Percentiles rank a stretch among this genome's conserved stretches.
These are phyloP conservation scores for Maconellicoccus hirsutus DNA, from an alignment of 1,140 invertebrate species.

Conservation along the genomic window DNA sequence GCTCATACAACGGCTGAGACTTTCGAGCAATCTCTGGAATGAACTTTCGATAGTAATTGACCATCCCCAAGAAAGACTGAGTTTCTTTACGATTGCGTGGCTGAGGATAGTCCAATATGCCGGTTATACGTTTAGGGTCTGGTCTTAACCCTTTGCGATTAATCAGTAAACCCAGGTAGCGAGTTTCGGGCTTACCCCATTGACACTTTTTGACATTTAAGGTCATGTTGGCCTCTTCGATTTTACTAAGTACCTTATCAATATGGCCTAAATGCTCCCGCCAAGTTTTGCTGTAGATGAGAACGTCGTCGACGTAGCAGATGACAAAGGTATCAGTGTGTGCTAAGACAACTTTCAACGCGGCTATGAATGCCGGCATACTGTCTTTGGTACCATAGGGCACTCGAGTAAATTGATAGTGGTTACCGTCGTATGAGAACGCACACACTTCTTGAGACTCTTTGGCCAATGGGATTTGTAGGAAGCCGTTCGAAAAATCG, in stretches of 20 bases:
- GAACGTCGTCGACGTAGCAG: not conserved
- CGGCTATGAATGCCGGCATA: not conserved
- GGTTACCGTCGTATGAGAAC: not conserved
- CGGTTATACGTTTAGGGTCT: not conserved
- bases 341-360: not conserved
- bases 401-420: not conserved
- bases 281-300: not conserved
- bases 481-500: not conserved
- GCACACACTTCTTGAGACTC: not conserved
- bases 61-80: not conserved
- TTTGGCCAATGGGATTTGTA: not conserved
- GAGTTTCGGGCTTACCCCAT: not conserved
- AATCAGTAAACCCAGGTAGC: not conserved
- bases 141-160: not conserved
- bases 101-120: not conserved
- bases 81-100: not conserved
- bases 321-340: not conserved
- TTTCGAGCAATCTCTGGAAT: not conserved
- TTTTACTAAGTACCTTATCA: not conserved
- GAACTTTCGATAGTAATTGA: not conserved
- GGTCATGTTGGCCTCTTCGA: too few relatives aligned
- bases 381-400: not conserved
- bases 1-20: too few relatives aligned
- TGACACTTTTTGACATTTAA: not conserved
- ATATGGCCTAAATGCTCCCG: not conserved